These are phyloP conservation scores for Patella pellucida DNA, from an alignment of 2,888 invertebrate genomes.

Conservation along the genomic window DNA sequence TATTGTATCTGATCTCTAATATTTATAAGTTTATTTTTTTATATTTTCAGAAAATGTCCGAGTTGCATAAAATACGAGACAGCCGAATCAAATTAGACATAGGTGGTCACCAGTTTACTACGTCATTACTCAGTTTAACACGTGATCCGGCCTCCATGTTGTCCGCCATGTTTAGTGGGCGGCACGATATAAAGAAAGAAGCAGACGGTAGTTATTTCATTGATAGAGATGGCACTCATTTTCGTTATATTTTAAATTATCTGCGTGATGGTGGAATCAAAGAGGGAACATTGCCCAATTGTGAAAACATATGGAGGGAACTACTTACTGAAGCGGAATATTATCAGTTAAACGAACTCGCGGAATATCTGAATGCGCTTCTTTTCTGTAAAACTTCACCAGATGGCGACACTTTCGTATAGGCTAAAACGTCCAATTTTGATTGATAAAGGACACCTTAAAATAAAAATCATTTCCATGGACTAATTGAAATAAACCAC, in stretches of 20 bases:
- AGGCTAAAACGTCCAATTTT: not conserved
- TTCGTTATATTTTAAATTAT: constrained; percentile 61
- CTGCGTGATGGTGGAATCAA: constrained; percentile 61
- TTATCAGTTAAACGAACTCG: constrained; percentile 57
- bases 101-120: constrained; percentile 61
- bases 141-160: constrained; percentile 60
- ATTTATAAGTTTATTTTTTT: not conserved
- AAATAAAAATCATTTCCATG: too few species aligned
- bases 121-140: constrained; percentile 58
- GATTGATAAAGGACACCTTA: too few species aligned
- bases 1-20: not conserved
- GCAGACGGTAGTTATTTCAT: constrained; percentile 63
- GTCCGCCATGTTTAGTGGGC: constrained; percentile 65
- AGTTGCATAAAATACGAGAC: constrained; percentile 59
- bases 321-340: constrained; percentile 62
- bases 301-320: constrained; percentile 55
- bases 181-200: constrained; percentile 57
- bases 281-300: constrained; percentile 59
- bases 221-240: constrained; percentile 62
- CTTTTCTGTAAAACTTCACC: constrained; percentile 33
- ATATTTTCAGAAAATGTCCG: constrained; percentile 57
- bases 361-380: constrained; percentile 47
- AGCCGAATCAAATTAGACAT: constrained; percentile 63
- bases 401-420: constrained; percentile 31
- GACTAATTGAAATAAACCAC: too few species aligned